Evolutionary conservation across 2,797 vertebrate species (phyloP), one percentile per base, ranked within the genome.

Genomic region (Enteromius radiatus): DNA sequence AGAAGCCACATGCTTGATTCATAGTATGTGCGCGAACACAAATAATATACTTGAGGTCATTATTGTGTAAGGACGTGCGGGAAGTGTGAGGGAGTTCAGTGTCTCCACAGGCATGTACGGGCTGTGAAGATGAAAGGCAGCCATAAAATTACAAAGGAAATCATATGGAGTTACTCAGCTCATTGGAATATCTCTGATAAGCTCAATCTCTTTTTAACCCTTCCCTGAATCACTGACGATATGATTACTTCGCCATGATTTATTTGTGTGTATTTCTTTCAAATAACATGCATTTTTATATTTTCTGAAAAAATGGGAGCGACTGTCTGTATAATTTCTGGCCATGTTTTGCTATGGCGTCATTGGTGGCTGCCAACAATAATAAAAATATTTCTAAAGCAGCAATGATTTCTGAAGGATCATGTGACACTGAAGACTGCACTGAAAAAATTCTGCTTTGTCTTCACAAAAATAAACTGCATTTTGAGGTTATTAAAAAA

Each of bases 121-220:
- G 78, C 84, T 81, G 85, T 85, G 70, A 86, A 91, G 92, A 94
- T 94, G 87, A 94, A 92, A 91, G 89, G 68, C 71, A 64, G 78
- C 89, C 86, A 84, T 92, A 88, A 92, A 92, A 88, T 91, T 90
- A 89, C 89, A 90, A 90, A 90, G 89, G 84, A 85, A 89, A 88
- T 85, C 84, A 90, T 84, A 88, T 89, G 87, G 92, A 88, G 61
- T 91, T 90, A 88, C 88, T 88, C 85, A 84, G 83, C 84, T 84
- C 86, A 87, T 90, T 89, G 65, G 91, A 93, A 89, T 86, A 88
- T 74, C 12, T 56, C 49, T 81, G 56, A 81, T 61, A 78, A 49
- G 17, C 23, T 67, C 75, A 56, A 64, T 75, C 26, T 76, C 41
- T 15, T 77, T 59, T 59, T 79, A 81, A 84, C 79, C 54, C 79